Percentiles rank a stretch among this genome's conserved stretches.
Conservation (phyloP, 2,113 vertebrate genomes). For the Scytalopus superciliaris region DNA sequence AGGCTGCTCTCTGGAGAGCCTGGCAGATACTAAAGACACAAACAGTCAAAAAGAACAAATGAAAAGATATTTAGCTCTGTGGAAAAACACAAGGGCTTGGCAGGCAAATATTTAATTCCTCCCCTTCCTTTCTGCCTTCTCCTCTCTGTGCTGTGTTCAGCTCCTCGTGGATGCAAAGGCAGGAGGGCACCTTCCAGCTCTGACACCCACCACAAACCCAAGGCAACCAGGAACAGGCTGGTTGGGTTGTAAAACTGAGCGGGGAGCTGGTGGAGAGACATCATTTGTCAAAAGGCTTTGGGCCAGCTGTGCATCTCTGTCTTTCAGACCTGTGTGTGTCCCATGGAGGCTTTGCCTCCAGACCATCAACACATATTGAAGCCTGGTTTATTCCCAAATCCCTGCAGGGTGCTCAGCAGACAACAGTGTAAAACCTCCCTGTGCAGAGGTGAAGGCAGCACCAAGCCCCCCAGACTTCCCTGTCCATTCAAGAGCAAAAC, state of each 20-base stretch:
- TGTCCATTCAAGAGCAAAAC: neutral
- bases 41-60: conserved; percentile 31
- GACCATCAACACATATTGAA: fast-evolving
- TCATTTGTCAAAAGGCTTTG: neutral
- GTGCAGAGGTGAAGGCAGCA: neutral
- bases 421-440: neutral
- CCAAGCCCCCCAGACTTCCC: neutral
- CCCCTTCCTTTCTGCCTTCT: neutral
- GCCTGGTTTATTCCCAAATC: neutral
- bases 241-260: neutral
- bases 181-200: neutral
- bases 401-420: neutral
- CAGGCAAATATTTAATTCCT: conserved; percentile 45
- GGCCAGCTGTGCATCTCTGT: neutral
- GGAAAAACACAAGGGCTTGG: neutral
- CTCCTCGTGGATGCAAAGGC: neutral
- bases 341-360: neutral
- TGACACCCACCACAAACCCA: neutral
- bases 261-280: neutral
- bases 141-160: neutral
- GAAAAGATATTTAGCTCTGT: neutral
- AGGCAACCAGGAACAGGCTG: neutral
- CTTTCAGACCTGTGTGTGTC: neutral
- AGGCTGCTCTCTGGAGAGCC: neutral
- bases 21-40: neutral